phyloP scores from a whole-genome alignment of 2,113 vertebrate species.

The Ascaphus truei region DNA sequence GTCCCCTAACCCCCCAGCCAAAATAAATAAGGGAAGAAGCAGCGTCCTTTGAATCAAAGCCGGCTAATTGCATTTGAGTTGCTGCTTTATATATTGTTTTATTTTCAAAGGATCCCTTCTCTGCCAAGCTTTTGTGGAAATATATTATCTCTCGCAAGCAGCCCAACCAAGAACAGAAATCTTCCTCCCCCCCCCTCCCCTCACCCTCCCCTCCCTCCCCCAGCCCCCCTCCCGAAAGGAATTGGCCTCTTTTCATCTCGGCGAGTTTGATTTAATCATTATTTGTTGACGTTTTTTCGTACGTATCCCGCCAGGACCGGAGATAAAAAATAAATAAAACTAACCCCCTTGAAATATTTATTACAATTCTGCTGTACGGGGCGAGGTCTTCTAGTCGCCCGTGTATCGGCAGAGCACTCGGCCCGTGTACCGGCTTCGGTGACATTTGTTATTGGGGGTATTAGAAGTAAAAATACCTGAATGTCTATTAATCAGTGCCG shows the following conservation, averaged over 20 bases:
- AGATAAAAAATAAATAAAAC: no score
- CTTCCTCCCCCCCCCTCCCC: background rate
- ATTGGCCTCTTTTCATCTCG: background rate
- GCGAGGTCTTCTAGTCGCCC: no score
- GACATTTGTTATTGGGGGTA: no score
- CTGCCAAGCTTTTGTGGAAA: background rate
- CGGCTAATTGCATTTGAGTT: background rate
- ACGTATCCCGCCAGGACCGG: no score
- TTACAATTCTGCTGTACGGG: no score
- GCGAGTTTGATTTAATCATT: background rate
- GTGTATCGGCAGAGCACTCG: no score
- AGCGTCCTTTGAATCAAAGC: background rate
- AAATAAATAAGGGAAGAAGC: background rate
- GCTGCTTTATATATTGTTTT: background rate
- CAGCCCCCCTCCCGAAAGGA: background rate
- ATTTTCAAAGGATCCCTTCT: background rate
- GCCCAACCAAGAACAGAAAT: background rate
- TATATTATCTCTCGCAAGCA: background rate
- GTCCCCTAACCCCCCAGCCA: background rate
- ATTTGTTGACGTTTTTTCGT: background rate
- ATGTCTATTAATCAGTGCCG: no score
- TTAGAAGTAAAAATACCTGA: no score
- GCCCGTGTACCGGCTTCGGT: no score
- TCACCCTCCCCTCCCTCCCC: background rate
- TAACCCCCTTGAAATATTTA: no score